A percentile compares a stretch with the other conserved stretches of the same genome.
Conservation (phyloP, 2,888 invertebrate genomes). For the Oligia latruncula region DNA sequence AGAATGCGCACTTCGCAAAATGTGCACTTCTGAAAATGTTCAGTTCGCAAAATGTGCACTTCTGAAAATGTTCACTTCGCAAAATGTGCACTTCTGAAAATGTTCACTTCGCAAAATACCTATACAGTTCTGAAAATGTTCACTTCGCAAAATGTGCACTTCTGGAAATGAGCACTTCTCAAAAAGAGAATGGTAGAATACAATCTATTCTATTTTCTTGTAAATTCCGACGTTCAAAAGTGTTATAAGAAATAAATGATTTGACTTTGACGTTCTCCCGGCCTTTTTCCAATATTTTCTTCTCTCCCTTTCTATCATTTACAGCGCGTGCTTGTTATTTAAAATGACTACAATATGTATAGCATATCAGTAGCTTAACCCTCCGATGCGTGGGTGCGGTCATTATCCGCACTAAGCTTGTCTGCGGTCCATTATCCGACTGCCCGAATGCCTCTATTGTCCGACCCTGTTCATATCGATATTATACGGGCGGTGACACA, state of each 20-base stretch:
- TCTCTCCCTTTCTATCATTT: not conserved
- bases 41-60: no score
- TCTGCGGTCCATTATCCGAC: constrained; percentile 43
- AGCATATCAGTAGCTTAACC: constrained; percentile 34
- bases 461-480: constrained; percentile 28
- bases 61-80: no score
- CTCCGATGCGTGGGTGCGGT: constrained; percentile 45
- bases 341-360: constrained; percentile 33
- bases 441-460: constrained; percentile 39
- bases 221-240: not conserved
- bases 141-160: no score
- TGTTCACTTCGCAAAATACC: no score
- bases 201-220: not conserved
- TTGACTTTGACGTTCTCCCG: not conserved
- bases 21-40: no score
- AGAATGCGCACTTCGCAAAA: no score
- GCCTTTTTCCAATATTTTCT: no score
- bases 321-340: constrained; percentile 24
- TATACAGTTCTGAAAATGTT: no score
- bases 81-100: no score
- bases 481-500: constrained; percentile 23
- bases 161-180: no score
- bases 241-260: not conserved
- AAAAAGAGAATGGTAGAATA: not conserved
- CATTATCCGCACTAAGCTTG: constrained; percentile 68